A percentile compares a stretch with the other conserved stretches of the same genome.
Evolutionary conservation across 2,797 vertebrate genomes (phyloP).

Genomic region (Sebastiscus albofasciatus): DNA sequence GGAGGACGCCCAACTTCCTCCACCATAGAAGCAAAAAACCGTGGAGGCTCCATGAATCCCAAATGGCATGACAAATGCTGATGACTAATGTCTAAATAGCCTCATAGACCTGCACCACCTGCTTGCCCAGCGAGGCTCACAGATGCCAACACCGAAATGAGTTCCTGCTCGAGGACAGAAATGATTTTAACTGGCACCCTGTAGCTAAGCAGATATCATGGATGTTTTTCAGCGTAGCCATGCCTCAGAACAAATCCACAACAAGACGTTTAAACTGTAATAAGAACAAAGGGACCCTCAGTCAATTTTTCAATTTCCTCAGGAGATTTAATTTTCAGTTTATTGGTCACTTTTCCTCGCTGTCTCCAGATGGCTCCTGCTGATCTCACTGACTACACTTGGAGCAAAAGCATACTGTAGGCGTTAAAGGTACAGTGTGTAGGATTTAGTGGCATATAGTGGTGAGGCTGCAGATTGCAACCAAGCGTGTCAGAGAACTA

Average conservation of each 20-base stretch:
- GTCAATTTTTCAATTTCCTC: not conserved
- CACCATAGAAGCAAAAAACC: constrained; percentile 12
- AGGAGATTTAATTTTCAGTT: not conserved
- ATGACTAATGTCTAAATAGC: constrained; percentile 55
- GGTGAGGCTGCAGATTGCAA: too few species aligned
- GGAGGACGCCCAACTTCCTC: constrained; percentile 15
- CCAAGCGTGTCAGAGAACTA: too few species aligned
- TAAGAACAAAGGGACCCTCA: not conserved
- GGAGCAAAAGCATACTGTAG: not conserved
- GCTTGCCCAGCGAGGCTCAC: constrained; percentile 20
- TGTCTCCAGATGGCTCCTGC: not conserved
- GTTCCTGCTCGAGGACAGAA: constrained; percentile 11
- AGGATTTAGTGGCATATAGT: too few species aligned
- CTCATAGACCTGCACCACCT: constrained; percentile 61
- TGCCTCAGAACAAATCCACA: not conserved
- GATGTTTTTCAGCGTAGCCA: not conserved
- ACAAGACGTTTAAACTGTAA: not conserved
- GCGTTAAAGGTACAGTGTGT: too few species aligned
- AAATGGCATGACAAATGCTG: constrained; percentile 54
- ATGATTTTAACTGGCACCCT: constrained; percentile 21
- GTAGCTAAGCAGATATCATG: constrained; percentile 3
- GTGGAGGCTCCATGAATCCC: constrained; percentile 29
- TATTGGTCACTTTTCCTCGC: not conserved
- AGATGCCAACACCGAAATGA: constrained; percentile 27
- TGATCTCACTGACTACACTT: not conserved